These are phyloP conservation scores for Lasius platythorax DNA, from an alignment of 2,888 invertebrate species.

Conservation along the genomic window DNA sequence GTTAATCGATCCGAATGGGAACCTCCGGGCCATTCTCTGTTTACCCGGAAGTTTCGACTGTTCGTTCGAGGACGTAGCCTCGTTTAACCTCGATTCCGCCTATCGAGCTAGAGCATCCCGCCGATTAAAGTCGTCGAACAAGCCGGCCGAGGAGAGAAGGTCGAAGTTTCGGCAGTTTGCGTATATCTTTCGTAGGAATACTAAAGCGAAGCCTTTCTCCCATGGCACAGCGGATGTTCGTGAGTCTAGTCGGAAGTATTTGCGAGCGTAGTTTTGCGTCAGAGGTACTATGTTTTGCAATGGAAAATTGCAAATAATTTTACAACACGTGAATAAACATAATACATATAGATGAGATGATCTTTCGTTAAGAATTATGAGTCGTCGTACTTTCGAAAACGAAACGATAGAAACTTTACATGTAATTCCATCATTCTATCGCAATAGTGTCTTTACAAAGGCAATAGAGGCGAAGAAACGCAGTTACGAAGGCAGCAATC, in stretches of 20 bases:
- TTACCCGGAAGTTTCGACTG: constrained; percentile 69
- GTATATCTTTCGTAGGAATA: constrained; percentile 37
- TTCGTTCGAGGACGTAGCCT: constrained; percentile 57
- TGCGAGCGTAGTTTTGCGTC: not conserved
- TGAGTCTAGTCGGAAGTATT: constrained; percentile 14
- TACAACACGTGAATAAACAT: not conserved
- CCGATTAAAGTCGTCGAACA: constrained; percentile 65
- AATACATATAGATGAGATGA: not conserved
- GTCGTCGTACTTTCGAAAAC: not conserved
- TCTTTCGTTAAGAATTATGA: not conserved
- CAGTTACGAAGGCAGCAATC: constrained; percentile 60
- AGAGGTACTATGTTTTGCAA: not conserved
- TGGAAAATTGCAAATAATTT: not conserved
- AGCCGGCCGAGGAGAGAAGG: constrained; percentile 23
- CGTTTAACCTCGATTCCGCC: constrained; percentile 71
- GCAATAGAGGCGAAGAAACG: constrained; percentile 61
- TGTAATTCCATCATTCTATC: not conserved
- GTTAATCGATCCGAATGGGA: constrained; percentile 59
- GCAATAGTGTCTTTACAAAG: constrained; percentile 36
- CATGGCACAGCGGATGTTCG: constrained; percentile 19
- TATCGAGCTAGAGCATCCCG: constrained; percentile 63
- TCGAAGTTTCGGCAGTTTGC: constrained; percentile 48
- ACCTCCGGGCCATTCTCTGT: constrained; percentile 63
- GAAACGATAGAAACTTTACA: not conserved
- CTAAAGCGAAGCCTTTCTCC: constrained; percentile 15